Conservation (phyloP, 2,888 invertebrate genomes). For the Linhomoeus sp. region DNA sequence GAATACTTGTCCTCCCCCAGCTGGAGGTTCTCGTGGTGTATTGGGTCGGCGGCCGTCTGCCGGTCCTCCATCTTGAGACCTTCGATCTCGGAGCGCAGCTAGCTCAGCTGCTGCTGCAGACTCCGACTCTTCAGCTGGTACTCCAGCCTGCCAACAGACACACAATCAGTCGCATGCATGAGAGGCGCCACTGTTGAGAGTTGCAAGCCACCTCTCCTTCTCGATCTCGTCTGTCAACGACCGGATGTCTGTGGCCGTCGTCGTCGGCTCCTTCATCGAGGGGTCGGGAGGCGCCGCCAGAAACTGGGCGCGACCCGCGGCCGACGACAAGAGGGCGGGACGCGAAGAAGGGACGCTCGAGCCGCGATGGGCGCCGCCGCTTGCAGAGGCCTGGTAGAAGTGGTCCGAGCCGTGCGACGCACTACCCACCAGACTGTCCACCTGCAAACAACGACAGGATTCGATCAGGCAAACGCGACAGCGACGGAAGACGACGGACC, state of each 20-base stretch:
- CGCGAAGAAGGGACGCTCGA: too few species aligned
- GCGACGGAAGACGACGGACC: too few species aligned
- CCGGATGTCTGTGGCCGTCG: conserved; percentile 50
- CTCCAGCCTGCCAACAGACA: conserved; percentile 36
- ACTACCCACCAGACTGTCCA: too few species aligned
- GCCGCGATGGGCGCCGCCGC: too few species aligned
- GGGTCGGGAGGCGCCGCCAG: conserved; percentile 1
- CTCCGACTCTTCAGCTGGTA: conserved; percentile 86
- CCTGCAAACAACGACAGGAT: too few species aligned
- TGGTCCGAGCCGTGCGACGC: too few species aligned
- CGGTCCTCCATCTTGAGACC: conserved; percentile 61
- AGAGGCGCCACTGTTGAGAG: not conserved
- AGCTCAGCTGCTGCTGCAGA: conserved; percentile 71
- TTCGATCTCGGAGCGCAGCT: conserved; percentile 77
- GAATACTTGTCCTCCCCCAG: conserved; percentile 88
- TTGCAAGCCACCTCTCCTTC: conserved; percentile 50
- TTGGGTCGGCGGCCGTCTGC: conserved; percentile 55
- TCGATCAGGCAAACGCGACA: too few species aligned
- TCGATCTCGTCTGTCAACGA: conserved; percentile 78
- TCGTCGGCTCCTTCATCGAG: too few species aligned
- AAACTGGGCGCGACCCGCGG: too few species aligned
- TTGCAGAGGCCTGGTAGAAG: too few species aligned
- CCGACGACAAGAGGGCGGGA: conserved; percentile 19
- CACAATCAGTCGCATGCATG: not conserved
- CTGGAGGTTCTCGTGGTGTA: conserved; percentile 70